These are phyloP conservation scores for Nettapus auritus DNA, from an alignment of 2,113 vertebrate genomes.

Conservation along the genomic window DNA sequence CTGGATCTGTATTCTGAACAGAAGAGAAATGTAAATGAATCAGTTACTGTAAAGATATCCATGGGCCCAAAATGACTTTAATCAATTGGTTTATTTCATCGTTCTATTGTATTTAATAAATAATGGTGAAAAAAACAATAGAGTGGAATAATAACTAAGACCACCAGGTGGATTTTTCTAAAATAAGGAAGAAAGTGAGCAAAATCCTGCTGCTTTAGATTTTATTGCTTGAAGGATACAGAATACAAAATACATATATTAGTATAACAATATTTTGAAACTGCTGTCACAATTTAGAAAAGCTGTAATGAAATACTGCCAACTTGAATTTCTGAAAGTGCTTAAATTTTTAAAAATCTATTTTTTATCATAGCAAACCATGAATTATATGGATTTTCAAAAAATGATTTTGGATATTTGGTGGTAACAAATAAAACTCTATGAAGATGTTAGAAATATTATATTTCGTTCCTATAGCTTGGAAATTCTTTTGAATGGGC, in stretches of 20 bases:
- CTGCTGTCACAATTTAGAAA: not conserved
- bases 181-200: not conserved
- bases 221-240: not conserved
- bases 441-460: not conserved
- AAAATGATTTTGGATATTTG: not conserved
- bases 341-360: not conserved
- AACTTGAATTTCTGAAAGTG: not conserved
- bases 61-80: not conserved
- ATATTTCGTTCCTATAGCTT: not conserved
- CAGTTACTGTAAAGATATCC: not conserved
- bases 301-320: fast-evolving
- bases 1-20: not conserved
- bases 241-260: not conserved
- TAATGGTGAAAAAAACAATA: not conserved
- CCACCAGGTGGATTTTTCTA: not conserved
- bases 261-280: not conserved
- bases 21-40: not conserved
- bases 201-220: not conserved
- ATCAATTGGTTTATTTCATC: not conserved
- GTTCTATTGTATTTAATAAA: not conserved
- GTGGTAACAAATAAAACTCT: not conserved
- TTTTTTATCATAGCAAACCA: not conserved
- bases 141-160: not conserved
- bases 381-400: not conserved
- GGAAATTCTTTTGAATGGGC: not conserved